phyloP scores from a whole-genome alignment of 2,797 vertebrate species.

The Triplophysa bombifrons region DNA sequence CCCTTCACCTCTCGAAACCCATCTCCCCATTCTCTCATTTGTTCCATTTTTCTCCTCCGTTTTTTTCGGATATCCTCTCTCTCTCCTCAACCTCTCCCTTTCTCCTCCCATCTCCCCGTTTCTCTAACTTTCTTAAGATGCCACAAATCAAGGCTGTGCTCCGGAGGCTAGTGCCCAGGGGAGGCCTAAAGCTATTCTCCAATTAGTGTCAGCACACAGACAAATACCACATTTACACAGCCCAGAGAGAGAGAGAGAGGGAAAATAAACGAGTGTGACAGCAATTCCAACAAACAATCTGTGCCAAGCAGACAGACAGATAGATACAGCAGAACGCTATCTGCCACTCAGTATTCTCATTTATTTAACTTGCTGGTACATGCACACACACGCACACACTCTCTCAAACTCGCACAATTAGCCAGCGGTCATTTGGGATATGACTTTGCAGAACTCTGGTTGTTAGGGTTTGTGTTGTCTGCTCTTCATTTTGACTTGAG shows the following conservation, averaged over 20 bases:
- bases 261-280: conserved; percentile 75
- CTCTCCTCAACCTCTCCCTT: conserved; percentile 19
- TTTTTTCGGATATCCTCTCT: neutral
- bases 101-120: conserved; percentile 34
- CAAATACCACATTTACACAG: conserved; percentile 73
- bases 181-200: conserved; percentile 77
- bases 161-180: conserved; percentile 71
- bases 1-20: conserved; percentile 21
- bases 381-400: conserved; percentile 30
- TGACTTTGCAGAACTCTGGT: conserved; percentile 46
- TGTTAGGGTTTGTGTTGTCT: conserved; percentile 40
- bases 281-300: conserved; percentile 77
- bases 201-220: conserved; percentile 81
- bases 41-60: conserved; percentile 37
- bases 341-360: conserved; percentile 54
- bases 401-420: conserved; percentile 45
- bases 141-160: conserved; percentile 76
- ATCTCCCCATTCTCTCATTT: conserved; percentile 33
- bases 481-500: conserved; percentile 6
- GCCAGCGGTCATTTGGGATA: conserved; percentile 50
- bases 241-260: conserved; percentile 58
- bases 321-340: conserved; percentile 60
- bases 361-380: conserved; percentile 40
- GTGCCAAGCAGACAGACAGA: conserved; percentile 67
- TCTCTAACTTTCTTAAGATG: conserved; percentile 74